Evolutionary conservation across 2,113 vertebrate genomes (phyloP), one percentile per base, ranked within the genome.

Genomic region (Calypte anna): DNA sequence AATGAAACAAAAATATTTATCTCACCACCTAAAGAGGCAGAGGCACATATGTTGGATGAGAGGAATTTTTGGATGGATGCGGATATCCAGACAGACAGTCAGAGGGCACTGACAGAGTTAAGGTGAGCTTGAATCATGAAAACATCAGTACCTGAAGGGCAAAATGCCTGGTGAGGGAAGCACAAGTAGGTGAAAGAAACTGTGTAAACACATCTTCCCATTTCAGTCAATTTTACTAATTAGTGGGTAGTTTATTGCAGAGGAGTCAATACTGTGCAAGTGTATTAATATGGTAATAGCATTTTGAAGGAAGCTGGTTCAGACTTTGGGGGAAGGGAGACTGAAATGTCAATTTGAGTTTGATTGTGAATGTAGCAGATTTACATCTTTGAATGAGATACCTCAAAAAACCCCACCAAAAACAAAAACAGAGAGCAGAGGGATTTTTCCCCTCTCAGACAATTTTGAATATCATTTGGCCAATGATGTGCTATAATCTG

Each of bases 211-310:
- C 17, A n/a, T 43, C 33, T 78, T 72, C 91, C 62, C 7, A 0
- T 86, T 91, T 82, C 63, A 81, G 78, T 84, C 91, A 82, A 58
- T 92, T 78, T 86, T 86, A 76, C 54, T 95, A 94, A 88, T 93
- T 86, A 93, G 51, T 62, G 55, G 36, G 59, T 74, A 40, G 51
- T 30, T 82, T 88, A 91, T 59, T 72, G 18, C 17, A 1, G 1
- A 84, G 36, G 14, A 92, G 58, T 86, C 84, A 90, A 86, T 92
- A 88, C 17, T 48, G n/a, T 2, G 0, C 57, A 72, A 83, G 86
- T 82, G 54, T 82, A 87, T 95, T 94, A 94, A 89, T 76, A 84
- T 78, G 81, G 62, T 87, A 92, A 91, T 85, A 46, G 24, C 7
- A 38, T 69, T 76, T 68, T 55, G 23, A 58, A 92, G 73, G 55